These are phyloP conservation scores for Psococerastis gibbosa DNA, from an alignment of 2,888 invertebrate genomes.

Conservation along the genomic window DNA sequence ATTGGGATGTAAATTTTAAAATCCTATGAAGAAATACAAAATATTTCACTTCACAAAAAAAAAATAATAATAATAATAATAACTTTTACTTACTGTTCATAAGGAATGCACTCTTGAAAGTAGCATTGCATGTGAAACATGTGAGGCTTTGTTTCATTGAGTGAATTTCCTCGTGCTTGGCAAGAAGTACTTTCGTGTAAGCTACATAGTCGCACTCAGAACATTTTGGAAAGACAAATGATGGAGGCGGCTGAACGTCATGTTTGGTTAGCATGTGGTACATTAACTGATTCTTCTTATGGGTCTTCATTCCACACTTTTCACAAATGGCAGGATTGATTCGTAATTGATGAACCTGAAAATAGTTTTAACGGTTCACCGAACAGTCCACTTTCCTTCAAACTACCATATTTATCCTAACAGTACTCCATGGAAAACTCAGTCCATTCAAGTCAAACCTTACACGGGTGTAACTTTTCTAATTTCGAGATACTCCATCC, in stretches of 20 bases:
- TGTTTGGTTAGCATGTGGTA: slow-evolving; percentile 68
- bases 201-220: slow-evolving; percentile 55
- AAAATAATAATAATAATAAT: background rate
- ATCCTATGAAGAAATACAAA: too few species aligned
- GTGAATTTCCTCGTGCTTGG: slow-evolving; percentile 45
- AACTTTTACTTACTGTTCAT: slow-evolving; percentile 5
- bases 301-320: slow-evolving; percentile 61
- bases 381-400: too few species aligned
- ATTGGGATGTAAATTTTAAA: too few species aligned
- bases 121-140: slow-evolving; percentile 36
- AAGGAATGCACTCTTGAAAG: slow-evolving; percentile 24
- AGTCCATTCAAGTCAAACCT: too few species aligned
- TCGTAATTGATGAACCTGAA: slow-evolving; percentile 50
- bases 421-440: too few species aligned
- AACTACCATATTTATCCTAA: too few species aligned
- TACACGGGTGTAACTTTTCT: too few species aligned
- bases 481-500: too few species aligned
- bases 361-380: too few species aligned
- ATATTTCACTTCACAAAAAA: too few species aligned
- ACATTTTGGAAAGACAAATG: slow-evolving; percentile 60
- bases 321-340: slow-evolving; percentile 63
- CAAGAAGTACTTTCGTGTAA: slow-evolving; percentile 46
- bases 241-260: slow-evolving; percentile 46
- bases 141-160: slow-evolving; percentile 27
- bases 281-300: slow-evolving; percentile 49